Evolutionary conservation across 2,888 invertebrate species (phyloP).

Genomic region (Xestia rhomboidea): DNA sequence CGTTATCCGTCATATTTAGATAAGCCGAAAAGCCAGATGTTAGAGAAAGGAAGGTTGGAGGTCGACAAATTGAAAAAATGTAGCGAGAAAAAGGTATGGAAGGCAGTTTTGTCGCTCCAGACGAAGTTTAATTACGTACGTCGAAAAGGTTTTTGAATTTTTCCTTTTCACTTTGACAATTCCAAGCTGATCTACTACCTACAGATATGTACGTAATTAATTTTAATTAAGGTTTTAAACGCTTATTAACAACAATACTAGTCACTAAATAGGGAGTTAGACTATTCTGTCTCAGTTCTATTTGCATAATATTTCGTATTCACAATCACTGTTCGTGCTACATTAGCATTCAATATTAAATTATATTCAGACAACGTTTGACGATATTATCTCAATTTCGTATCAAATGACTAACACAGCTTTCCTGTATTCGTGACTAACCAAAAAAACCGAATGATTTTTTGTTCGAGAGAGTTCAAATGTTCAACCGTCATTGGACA

Average conservation of each 20-base stretch:
- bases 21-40: neutral
- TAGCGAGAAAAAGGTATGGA: neutral
- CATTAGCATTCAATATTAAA: slow-evolving; percentile 19
- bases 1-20: no score
- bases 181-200: no score
- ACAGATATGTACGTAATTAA: no score
- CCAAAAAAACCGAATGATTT: neutral
- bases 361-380: slow-evolving; percentile 14
- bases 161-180: neutral
- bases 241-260: no score
- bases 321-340: slow-evolving; percentile 12
- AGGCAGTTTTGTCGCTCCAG: neutral
- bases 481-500: slow-evolving; percentile 9
- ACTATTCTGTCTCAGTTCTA: neutral
- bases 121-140: no score
- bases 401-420: slow-evolving; percentile 30
- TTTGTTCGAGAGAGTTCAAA: slow-evolving; percentile 6
- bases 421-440: slow-evolving; percentile 7
- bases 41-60: no score
- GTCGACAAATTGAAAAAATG: slow-evolving; percentile 4
- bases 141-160: no score
- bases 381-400: slow-evolving; percentile 1
- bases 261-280: neutral
- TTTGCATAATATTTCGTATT: slow-evolving; percentile 23
- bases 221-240: neutral